Conservation (phyloP, 2,797 vertebrate genomes). For the Neomorphus geoffroyi region DNA sequence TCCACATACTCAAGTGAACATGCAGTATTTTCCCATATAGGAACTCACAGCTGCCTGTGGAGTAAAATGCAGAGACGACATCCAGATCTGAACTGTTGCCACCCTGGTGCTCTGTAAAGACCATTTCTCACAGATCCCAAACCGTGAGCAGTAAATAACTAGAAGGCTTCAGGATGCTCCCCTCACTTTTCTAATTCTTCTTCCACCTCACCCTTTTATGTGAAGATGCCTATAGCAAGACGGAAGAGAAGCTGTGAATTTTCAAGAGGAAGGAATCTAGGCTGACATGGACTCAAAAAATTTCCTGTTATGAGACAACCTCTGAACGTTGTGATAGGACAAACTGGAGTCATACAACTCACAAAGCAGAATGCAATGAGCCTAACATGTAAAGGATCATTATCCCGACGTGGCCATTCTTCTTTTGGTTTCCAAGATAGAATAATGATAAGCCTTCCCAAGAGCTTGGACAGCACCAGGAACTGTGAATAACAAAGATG, state of each 20-base stretch:
- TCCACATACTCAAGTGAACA: neutral
- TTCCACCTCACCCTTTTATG: neutral
- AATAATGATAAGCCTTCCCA: neutral
- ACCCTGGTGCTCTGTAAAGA: neutral
- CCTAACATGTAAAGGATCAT: neutral
- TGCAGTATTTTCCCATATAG: neutral
- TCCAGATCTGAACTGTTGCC: neutral
- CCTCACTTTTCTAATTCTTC: neutral
- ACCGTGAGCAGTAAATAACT: neutral
- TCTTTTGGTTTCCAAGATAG: neutral
- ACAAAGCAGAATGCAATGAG: neutral
- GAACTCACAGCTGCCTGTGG: neutral
- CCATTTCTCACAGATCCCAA: neutral
- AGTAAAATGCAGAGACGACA: neutral
- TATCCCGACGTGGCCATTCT: neutral
- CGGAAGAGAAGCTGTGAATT: neutral
- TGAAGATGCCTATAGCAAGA: neutral
- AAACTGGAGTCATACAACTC: neutral
- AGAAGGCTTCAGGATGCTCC: neutral
- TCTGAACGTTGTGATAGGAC: neutral
- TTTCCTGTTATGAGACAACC: neutral
- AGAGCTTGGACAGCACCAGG: neutral
- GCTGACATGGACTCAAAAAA: neutral
- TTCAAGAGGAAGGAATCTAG: neutral
- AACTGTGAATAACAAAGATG: neutral